Evolutionary conservation across 2,797 vertebrate species (phyloP), one percentile per base, ranked within the genome.

Genomic region (Alectoris magna): DNA sequence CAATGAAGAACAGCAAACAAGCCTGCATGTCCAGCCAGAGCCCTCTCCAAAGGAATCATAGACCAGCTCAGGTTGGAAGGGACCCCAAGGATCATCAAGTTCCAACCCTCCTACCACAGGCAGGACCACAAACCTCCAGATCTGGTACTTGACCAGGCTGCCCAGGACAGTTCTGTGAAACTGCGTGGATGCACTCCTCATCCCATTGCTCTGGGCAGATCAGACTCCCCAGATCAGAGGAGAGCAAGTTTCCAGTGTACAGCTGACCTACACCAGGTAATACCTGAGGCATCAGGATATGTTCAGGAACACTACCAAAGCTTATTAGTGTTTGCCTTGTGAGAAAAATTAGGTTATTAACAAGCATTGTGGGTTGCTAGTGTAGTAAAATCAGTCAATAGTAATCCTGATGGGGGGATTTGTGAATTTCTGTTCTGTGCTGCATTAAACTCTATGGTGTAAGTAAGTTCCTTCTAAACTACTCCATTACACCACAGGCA

Each of bases 171-270:
- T 11, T 48, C 4, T 76, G 22, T 23, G 31, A 19, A 76, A 34
- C 24, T 8, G 0, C 4, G 2, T 23, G 11, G 31, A 15, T 29
- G 10, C 21, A 59, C 59, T 17, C 38, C 11, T 53, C 38, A 59
- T 38, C 39, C 43, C 24, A 56, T 19, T 12, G 11, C 23, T 55
- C 13, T 9, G 3, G n/a, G 38, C 22, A 46, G 0, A 0, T 7
- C 48, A 24, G 10, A 15, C 11, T 62, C 24, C 18, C 29, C 36
- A 66, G 36, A 51, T 9, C 3, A 1, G 5, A 27, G 75, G 22
- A 81, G 9, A 48, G 41, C 17, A 81, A 90, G 27, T 23, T 62
- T 34, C 3, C 3, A 2, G 17, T 3, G 1, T 38, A 34, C 0
- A 3, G 29, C 38, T 80, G 46, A 75, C 18, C 22, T 43, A 15